A percentile compares a stretch with the other conserved stretches of the same genome.
Evolutionary conservation across 2,888 invertebrate species (phyloP).

Genomic region (Scotopteryx bipunctaria): DNA sequence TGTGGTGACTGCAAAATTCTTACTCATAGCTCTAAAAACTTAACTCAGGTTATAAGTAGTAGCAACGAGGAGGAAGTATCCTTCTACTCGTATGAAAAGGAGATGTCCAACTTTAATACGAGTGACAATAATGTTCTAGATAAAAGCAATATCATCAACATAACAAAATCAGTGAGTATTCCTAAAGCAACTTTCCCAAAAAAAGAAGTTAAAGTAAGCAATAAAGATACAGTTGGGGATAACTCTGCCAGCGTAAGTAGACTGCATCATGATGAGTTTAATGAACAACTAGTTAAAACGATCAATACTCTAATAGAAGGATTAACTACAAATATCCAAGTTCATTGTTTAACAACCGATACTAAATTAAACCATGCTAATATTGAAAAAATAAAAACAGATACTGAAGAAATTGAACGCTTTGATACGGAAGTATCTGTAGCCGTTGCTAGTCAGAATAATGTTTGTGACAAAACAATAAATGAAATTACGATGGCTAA

Average conservation of each 20-base stretch:
- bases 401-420: neutral
- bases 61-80: constrained; percentile 8
- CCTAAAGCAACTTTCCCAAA: neutral
- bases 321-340: constrained; percentile 28
- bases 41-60: constrained; percentile 1
- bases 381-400: neutral
- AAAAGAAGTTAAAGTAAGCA: neutral
- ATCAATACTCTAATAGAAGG: constrained; percentile 32
- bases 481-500: constrained; percentile 2
- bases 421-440: neutral
- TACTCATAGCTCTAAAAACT: constrained; percentile 6
- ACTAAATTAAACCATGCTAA: neutral
- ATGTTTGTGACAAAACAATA: neutral
- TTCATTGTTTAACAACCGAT: constrained; percentile 13
- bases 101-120: neutral
- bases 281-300: constrained; percentile 31
- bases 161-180: neutral
- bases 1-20: constrained; percentile 21
- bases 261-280: constrained; percentile 10
- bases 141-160: neutral
- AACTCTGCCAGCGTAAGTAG: neutral
- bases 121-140: constrained; percentile 1
- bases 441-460: constrained; percentile 1
- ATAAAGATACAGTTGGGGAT: constrained; percentile 1
- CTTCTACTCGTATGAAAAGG: constrained; percentile 4